Conservation (phyloP, 1,140 invertebrate genomes). For the Bombus vancouverensis region DNA sequence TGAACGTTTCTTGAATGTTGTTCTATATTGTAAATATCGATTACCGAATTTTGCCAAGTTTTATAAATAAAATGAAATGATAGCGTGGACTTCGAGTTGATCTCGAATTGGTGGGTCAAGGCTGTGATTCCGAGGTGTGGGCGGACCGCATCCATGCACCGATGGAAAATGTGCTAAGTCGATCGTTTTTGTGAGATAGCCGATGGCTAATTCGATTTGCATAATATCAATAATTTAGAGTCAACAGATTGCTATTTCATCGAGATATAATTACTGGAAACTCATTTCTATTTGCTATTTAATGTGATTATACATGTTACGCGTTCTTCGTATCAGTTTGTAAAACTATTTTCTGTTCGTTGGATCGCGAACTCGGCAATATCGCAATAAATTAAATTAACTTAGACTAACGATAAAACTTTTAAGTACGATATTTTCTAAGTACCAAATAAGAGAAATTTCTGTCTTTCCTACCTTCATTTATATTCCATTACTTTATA, state of each 20-base stretch:
- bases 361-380: background rate
- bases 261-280: background rate
- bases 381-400: background rate
- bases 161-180: constrained; percentile 34
- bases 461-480: background rate
- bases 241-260: constrained; percentile 2
- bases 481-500: background rate
- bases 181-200: constrained; percentile 20
- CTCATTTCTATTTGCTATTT: background rate
- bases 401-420: background rate
- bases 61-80: background rate
- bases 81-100: background rate
- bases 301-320: background rate
- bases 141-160: background rate
- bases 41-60: background rate
- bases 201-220: constrained; percentile 27
- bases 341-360: background rate
- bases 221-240: constrained; percentile 28
- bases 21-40: background rate
- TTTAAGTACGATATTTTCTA: background rate
- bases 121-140: background rate
- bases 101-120: constrained; percentile 18
- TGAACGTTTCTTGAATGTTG: background rate
- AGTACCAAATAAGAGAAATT: background rate
- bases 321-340: background rate